phyloP scores from a whole-genome alignment of 2,888 invertebrate species.

The Disparrhopalites patrizii region DNA sequence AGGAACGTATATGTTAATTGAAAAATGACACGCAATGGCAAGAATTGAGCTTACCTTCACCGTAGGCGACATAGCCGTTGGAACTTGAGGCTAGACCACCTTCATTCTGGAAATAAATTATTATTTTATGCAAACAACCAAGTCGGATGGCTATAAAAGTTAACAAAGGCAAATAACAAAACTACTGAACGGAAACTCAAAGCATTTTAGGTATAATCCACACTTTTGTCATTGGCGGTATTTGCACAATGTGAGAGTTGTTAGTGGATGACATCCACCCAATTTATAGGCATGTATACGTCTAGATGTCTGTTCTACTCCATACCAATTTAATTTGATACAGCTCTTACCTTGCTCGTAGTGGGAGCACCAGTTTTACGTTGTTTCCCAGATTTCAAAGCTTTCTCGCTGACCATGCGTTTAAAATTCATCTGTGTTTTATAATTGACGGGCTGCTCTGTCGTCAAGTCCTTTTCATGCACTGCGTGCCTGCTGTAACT shows the following conservation, averaged over 20 bases:
- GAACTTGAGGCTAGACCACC: conserved; percentile 17
- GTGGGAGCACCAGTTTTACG: conserved; percentile 45
- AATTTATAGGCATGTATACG: no score
- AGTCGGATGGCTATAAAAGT: no score
- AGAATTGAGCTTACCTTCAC: conserved; percentile 31
- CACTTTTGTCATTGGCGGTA: no score
- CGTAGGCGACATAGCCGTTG: conserved; percentile 32
- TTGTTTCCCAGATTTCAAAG: conserved; percentile 73
- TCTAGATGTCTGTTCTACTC: no score
- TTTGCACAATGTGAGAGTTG: no score
- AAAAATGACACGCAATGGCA: neutral
- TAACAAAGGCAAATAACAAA: no score
- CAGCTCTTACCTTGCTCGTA: neutral
- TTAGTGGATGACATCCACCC: no score
- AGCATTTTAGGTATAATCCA: no score
- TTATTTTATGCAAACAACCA: no score
- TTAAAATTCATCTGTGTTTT: conserved; percentile 87
- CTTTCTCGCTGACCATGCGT: conserved; percentile 78
- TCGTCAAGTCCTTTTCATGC: conserved; percentile 79
- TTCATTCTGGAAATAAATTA: conserved; percentile 27
- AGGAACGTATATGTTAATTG: no score
- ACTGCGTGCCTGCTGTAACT: conserved; percentile 90
- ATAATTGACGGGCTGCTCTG: conserved; percentile 66
- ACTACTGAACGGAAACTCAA: no score
- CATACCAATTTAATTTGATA: no score